These are phyloP conservation scores for Pararge aegeria DNA, from an alignment of 1,140 invertebrate species.

Conservation along the genomic window DNA sequence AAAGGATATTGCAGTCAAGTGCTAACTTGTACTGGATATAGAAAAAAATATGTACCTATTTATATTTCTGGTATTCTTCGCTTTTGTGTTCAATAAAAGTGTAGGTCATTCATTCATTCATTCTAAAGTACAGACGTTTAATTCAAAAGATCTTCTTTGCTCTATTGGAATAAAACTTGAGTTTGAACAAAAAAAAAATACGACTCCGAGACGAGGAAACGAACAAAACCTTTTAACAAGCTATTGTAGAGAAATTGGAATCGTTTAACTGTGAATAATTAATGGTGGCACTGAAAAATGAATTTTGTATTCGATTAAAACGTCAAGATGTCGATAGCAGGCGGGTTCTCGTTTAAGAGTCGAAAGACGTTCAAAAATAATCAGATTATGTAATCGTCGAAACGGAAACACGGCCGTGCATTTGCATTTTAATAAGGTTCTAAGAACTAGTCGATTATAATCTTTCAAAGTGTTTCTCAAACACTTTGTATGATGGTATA, in stretches of 20 bases:
- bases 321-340: conserved; percentile 4
- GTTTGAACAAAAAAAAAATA: neutral
- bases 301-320: neutral
- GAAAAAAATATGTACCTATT: no score
- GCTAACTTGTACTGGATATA: no score
- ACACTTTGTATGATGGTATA: no score
- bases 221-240: neutral
- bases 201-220: neutral
- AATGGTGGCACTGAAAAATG: conserved; percentile 4
- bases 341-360: neutral
- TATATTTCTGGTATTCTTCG: no score
- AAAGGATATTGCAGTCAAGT: no score
- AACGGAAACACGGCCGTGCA: neutral
- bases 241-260: neutral
- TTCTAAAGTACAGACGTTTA: no score
- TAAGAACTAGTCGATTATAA: neutral
- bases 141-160: neutral
- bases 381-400: neutral
- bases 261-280: neutral
- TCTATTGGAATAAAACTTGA: neutral
- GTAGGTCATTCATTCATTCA: no score
- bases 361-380: neutral
- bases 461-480: neutral
- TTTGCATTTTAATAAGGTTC: neutral
- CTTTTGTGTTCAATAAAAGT: no score